Evolutionary conservation across 2,888 invertebrate genomes (phyloP), one percentile per base, ranked within the genome.

Genomic region (Bugula neritina): DNA sequence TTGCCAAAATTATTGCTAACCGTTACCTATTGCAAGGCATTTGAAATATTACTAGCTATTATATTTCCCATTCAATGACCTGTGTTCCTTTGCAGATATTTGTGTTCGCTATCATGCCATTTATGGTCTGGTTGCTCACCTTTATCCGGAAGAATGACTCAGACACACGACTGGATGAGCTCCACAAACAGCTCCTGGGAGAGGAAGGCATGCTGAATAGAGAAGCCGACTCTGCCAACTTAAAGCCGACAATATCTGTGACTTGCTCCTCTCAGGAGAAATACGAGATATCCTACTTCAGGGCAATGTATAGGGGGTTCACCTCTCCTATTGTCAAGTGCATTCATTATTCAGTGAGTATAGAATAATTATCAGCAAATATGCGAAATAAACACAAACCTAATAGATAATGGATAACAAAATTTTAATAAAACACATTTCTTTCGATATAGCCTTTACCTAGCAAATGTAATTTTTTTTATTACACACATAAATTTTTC

Each of bases 81-180:
- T n/a, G n/a, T n/a, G n/a, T n/a, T n/a, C n/a, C n/a, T n/a, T 70
- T 70, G 21, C 70, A 70, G 70, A 25, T 70, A 3, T 10, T 70
- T 5, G n/a, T 23, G 10, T 43, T 54, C 25, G 35, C 70, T 3
- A n/a, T 70, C 25, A 29, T 43, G 5, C 70, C 70, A 23, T 23
- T 70, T 29, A 2, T 70, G 23, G 70, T 43, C 2, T 54, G 23
- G 3, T 43, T 70, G 5, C 70, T 70, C 52, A 43, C 17, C 5
- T 70, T 70, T 54, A 52, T 43, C 5, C 70, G 70, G n/a, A 70
- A 54, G 54, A 70, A 31, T 10, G 52, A 43, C 52, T 2, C 5
- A 29, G 70, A 70, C 23, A 35, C 70, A 43, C 70, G 70, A 5
- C 23, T 29, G n/a, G 70, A 70, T 29, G 70, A 70, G 52, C 2